phyloP scores from a whole-genome alignment of 2,888 invertebrate species.

The Bombyx huttoni region DNA sequence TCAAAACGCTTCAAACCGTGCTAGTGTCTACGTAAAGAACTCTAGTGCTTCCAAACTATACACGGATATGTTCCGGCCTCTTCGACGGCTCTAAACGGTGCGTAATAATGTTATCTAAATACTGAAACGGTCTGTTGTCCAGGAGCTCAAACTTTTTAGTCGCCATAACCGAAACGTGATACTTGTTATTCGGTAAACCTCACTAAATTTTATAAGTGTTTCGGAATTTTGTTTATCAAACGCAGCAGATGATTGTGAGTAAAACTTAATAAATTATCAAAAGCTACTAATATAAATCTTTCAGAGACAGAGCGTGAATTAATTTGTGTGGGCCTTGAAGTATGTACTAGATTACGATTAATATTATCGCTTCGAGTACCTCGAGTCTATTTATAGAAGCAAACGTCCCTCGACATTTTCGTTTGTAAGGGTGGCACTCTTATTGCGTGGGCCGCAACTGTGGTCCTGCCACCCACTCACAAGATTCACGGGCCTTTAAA shows the following conservation, averaged over 20 bases:
- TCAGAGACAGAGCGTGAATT: not conserved
- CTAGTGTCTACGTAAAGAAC: constrained; percentile 37
- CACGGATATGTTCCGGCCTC: constrained; percentile 44
- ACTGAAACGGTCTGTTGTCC: not conserved
- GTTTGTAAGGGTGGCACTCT: not conserved
- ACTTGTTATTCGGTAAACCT: constrained; percentile 47
- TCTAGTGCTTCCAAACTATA: constrained; percentile 36
- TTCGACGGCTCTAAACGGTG: constrained; percentile 54
- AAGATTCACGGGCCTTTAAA: not conserved
- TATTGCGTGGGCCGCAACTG: not conserved
- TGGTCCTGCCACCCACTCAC: not conserved
- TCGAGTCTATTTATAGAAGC: not conserved
- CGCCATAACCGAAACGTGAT: constrained; percentile 33
- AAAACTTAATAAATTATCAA: not conserved
- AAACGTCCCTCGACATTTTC: not conserved
- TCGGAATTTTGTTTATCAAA: constrained; percentile 36
- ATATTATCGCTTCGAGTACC: not conserved
- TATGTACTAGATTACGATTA: not conserved
- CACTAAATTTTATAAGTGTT: constrained; percentile 31
- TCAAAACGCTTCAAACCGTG: constrained; percentile 30
- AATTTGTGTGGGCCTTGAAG: not conserved
- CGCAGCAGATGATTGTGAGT: not conserved
- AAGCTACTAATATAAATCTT: not conserved
- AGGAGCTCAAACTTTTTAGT: constrained; percentile 3
- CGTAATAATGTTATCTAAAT: constrained; percentile 19